These are phyloP conservation scores for Hydropsyche betteni DNA, from an alignment of 2,888 invertebrate species.

Conservation along the genomic window DNA sequence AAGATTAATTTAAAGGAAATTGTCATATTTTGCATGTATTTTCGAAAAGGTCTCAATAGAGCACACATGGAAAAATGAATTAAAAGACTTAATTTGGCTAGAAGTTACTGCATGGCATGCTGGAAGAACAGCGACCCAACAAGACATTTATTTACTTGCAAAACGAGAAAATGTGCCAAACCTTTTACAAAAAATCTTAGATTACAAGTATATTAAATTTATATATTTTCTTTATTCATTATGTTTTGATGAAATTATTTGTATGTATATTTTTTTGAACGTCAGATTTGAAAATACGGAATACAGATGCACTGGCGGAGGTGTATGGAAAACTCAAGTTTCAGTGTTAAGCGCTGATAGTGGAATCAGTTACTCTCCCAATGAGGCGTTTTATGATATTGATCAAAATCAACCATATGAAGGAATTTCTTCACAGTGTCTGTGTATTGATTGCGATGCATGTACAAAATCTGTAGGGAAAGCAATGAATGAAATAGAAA, in stretches of 20 bases:
- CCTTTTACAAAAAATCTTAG: conserved; percentile 78
- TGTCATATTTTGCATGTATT: conserved; percentile 53
- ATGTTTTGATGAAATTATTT: conserved; percentile 1
- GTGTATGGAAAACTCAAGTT: conserved; percentile 49
- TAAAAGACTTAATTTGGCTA: conserved; percentile 91
- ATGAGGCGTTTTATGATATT: not conserved
- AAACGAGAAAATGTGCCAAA: conserved; percentile 77
- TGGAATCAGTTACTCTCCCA: conserved; percentile 42
- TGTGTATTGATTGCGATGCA: conserved; percentile 74
- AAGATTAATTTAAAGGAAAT: not conserved
- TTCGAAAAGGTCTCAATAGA: conserved; percentile 76
- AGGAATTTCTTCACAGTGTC: conserved; percentile 67
- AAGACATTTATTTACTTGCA: conserved; percentile 79
- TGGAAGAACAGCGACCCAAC: conserved; percentile 77
- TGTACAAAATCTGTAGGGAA: conserved; percentile 78
- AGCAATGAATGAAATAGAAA: conserved; percentile 79
- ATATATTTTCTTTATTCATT: conserved; percentile 5
- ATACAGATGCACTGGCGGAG: conserved; percentile 45
- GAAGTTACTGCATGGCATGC: conserved; percentile 88
- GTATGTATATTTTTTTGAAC: conserved; percentile 11
- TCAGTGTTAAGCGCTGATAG: conserved; percentile 53
- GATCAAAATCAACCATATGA: conserved; percentile 25
- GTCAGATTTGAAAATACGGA: conserved; percentile 52
- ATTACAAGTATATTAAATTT: conserved; percentile 68
- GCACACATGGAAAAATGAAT: conserved; percentile 86